phyloP scores from a whole-genome alignment of 2,797 vertebrate genomes.

The Syndactyla subalaris region DNA sequence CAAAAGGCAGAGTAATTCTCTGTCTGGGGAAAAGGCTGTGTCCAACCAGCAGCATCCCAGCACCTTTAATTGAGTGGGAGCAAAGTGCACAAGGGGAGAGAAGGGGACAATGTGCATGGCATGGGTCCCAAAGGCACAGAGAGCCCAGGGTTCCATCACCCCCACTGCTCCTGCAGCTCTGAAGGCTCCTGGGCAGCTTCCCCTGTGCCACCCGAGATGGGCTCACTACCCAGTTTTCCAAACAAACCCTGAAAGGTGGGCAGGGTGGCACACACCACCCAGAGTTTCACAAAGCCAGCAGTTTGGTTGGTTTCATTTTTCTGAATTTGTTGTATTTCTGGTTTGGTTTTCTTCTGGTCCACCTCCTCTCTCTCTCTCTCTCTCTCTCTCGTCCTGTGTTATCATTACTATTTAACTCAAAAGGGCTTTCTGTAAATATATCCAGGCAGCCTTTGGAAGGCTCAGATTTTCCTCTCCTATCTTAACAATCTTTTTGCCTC shows the following conservation, averaged over 20 bases:
- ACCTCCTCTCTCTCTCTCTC: not conserved
- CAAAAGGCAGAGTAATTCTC: not conserved
- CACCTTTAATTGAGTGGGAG: not conserved
- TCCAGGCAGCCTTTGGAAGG: not conserved
- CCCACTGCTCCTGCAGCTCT: not conserved
- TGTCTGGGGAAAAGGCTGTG: not conserved
- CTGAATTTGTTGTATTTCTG: not conserved
- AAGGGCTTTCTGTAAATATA: constrained; percentile 9
- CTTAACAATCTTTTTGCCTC: not conserved
- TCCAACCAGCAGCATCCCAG: not conserved
- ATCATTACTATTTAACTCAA: not conserved
- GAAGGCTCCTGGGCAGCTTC: rapidly evolving
- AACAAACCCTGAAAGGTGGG: not conserved
- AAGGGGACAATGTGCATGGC: not conserved
- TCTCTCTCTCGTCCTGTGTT: not conserved
- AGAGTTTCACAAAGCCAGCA: not conserved
- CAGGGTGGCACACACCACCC: not conserved
- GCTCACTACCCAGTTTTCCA: not conserved
- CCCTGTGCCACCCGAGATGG: rapidly evolving
- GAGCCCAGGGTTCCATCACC: not conserved
- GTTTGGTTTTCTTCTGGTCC: not conserved
- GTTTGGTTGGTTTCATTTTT: not conserved
- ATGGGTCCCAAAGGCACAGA: not conserved
- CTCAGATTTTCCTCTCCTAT: not conserved
- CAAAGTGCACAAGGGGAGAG: not conserved